Conservation (phyloP, 2,113 vertebrate species). For the Equus quagga region DNA sequence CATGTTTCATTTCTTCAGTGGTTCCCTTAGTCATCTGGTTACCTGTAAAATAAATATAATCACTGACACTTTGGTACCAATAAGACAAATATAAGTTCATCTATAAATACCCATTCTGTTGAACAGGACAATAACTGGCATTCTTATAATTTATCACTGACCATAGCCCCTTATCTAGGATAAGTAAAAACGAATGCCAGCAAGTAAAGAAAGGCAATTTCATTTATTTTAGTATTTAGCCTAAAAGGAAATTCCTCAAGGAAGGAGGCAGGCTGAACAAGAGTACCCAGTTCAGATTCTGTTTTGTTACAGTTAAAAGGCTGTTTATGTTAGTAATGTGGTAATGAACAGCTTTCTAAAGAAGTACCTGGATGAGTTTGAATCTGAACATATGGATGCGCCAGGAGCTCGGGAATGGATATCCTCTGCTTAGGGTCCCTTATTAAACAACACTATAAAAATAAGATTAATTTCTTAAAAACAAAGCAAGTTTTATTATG, state of each 20-base stretch:
- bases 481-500: background rate
- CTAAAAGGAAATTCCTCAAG: conserved; percentile 18
- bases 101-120: background rate
- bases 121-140: background rate
- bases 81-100: background rate
- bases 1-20: conserved; percentile 92
- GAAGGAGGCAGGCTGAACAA: background rate
- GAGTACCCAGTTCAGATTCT: background rate
- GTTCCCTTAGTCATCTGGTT: conserved; percentile 78
- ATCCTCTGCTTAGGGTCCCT: conserved; percentile 95
- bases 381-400: conserved; percentile 95
- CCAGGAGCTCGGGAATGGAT: conserved; percentile 93
- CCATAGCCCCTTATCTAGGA: background rate
- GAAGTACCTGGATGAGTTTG: conserved; percentile 91
- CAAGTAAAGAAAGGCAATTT: background rate
- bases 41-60: conserved; percentile 76
- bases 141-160: conserved; percentile 31
- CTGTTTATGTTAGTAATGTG: background rate
- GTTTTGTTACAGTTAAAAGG: background rate
- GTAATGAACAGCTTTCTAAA: conserved; percentile 5
- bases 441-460: conserved; percentile 92
- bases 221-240: conserved; percentile 24
- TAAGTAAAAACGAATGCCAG: background rate
- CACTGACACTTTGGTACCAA: background rate
- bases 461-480: background rate